phyloP scores from a whole-genome alignment of 2,888 invertebrate species.

The Miltochrista miniata region DNA sequence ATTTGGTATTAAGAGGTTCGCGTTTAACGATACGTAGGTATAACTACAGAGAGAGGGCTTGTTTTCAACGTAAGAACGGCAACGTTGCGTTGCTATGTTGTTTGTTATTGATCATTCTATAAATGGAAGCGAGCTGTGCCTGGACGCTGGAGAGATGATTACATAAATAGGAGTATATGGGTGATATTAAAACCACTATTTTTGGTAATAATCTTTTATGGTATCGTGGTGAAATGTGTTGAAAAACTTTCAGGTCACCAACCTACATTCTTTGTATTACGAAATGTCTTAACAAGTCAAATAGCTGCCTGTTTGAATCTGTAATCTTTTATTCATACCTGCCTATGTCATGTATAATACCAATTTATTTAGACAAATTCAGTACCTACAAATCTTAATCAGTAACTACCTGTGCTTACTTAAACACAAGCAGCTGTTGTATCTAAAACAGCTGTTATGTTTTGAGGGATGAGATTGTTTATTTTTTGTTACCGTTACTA shows the following conservation, averaged over 20 bases:
- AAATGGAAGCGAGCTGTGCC: conserved; percentile 50
- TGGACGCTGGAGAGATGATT: conserved; percentile 37
- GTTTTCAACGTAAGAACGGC: conserved; percentile 60
- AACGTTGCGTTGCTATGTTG: conserved; percentile 51
- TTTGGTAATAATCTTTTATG: neutral
- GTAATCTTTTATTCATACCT: too few relatives aligned
- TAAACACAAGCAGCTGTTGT: too few relatives aligned
- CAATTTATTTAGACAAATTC: too few relatives aligned
- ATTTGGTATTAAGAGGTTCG: conserved; percentile 6
- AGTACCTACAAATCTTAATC: too few relatives aligned
- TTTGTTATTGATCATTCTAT: conserved; percentile 67
- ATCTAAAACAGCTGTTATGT: too few relatives aligned
- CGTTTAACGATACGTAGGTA: neutral
- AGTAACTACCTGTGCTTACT: too few relatives aligned
- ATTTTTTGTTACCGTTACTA: neutral
- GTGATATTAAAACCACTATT: conserved; percentile 3
- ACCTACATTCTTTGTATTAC: neutral
- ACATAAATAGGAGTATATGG: conserved; percentile 16
- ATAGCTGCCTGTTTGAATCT: too few relatives aligned
- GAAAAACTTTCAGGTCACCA: neutral
- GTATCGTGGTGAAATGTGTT: neutral
- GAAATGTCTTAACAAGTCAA: too few relatives aligned
- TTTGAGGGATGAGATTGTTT: too few relatives aligned
- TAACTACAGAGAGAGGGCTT: conserved; percentile 32
- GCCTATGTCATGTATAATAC: too few relatives aligned